These are phyloP conservation scores for Amblyopsis rosae DNA, from an alignment of 2,113 vertebrate genomes.

Conservation along the genomic window DNA sequence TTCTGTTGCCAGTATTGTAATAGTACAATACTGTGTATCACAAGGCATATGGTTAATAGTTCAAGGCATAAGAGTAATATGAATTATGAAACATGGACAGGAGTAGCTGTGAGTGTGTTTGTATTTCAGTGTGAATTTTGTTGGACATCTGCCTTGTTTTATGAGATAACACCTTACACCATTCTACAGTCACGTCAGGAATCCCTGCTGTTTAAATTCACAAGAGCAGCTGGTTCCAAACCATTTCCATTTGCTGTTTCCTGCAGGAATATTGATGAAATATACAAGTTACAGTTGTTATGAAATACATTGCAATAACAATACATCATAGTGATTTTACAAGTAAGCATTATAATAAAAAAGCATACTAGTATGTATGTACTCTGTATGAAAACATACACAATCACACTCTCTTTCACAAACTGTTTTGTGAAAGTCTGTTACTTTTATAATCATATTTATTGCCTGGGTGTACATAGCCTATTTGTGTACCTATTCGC, in stretches of 20 bases:
- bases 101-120: conserved; percentile 1
- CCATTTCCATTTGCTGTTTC: conserved; percentile 32
- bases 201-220: conserved; percentile 26
- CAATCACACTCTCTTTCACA: too few species aligned
- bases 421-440: too few species aligned
- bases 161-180: conserved; percentile 22
- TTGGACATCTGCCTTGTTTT: not conserved
- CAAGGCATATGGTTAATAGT: conserved; percentile 9
- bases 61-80: conserved; percentile 1
- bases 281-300: not conserved
- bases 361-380: too few species aligned
- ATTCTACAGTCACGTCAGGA: conserved; percentile 20
- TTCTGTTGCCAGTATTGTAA: conserved; percentile 4
- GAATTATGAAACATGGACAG: too few species aligned
- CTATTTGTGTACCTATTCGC: too few species aligned
- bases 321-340: too few species aligned
- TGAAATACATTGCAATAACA: too few species aligned
- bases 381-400: too few species aligned
- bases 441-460: too few species aligned
- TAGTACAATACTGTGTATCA: conserved; percentile 20
- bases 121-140: not conserved
- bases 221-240: conserved; percentile 11
- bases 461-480: too few species aligned
- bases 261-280: conserved; percentile 15
- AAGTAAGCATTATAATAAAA: too few species aligned